phyloP scores from a whole-genome alignment of 2,797 vertebrate species.

The Cyclura pinguis region DNA sequence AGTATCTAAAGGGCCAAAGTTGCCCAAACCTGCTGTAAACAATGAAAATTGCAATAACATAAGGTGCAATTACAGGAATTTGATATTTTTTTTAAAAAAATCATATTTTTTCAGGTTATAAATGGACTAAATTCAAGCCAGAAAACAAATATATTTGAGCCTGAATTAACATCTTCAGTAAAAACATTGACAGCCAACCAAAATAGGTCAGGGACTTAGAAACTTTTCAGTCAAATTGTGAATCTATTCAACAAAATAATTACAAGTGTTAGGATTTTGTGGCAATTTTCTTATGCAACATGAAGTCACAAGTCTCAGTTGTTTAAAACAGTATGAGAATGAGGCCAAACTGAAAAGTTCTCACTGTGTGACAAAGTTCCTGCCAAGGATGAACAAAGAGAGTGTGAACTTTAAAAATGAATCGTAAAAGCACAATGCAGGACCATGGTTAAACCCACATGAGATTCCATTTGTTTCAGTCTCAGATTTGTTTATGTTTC shows the following conservation, averaged over 20 bases:
- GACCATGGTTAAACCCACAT: constrained; percentile 29
- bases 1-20: no score
- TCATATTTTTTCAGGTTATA: constrained; percentile 30
- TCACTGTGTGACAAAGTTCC: background rate
- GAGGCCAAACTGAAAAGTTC: background rate
- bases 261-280: background rate
- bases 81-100: background rate
- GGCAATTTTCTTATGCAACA: background rate
- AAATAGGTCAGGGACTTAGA: background rate
- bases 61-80: background rate
- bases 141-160: background rate
- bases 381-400: background rate
- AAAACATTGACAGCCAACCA: background rate
- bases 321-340: background rate
- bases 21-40: background rate
- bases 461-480: constrained; percentile 48
- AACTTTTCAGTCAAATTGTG: constrained; percentile 10
- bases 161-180: background rate
- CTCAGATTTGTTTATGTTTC: background rate
- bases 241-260: background rate
- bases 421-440: background rate
- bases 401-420: background rate
- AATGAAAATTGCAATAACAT: background rate
- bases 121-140: background rate
- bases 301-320: background rate